Evolutionary conservation across 1,140 invertebrate genomes (phyloP).

Genomic region (Drosophila biarmipes): DNA sequence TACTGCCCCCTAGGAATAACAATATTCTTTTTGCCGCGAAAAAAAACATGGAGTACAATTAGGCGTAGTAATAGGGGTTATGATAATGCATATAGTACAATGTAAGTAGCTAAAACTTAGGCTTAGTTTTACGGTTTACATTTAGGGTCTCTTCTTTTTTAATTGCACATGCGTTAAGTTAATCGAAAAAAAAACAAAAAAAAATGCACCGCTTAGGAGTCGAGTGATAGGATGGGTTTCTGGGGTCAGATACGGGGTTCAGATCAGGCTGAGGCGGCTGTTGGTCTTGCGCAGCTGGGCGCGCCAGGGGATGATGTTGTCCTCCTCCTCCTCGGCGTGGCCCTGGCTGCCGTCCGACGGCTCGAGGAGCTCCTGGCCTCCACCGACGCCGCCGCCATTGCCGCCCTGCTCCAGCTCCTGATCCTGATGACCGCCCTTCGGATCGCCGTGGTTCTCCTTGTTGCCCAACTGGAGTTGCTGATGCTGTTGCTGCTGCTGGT

Average conservation of each 20-base stretch:
- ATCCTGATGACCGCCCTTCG: slow-evolving; percentile 31
- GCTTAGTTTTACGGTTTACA: slow-evolving; percentile 33
- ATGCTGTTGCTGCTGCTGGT: slow-evolving; percentile 58
- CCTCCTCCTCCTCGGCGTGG: slow-evolving; percentile 85
- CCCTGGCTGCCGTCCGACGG: slow-evolving; percentile 10
- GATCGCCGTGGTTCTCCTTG: slow-evolving; percentile 80
- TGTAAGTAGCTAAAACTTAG: slow-evolving; percentile 38
- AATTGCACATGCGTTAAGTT: slow-evolving; percentile 61
- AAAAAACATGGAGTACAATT: slow-evolving; percentile 27
- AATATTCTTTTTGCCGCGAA: slow-evolving; percentile 33
- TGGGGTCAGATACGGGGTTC: slow-evolving; percentile 17
- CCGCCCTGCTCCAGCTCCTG: slow-evolving; percentile 9
- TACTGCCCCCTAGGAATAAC: slow-evolving; percentile 58
- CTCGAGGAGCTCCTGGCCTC: slow-evolving; percentile 23
- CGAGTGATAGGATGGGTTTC: neutral
- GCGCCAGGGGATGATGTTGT: slow-evolving; percentile 94
- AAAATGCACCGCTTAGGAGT: slow-evolving; percentile 64
- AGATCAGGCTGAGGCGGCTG: slow-evolving; percentile 85
- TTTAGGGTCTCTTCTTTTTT: slow-evolving; percentile 9
- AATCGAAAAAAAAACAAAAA: slow-evolving; percentile 39
- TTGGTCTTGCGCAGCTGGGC: slow-evolving; percentile 95
- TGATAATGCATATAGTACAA: slow-evolving; percentile 57
- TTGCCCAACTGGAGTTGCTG: slow-evolving; percentile 65
- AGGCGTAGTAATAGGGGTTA: slow-evolving; percentile 9
- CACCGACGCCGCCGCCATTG: slow-evolving; percentile 10